These are phyloP conservation scores for Penaeus japonicus DNA, from an alignment of 1,140 invertebrate genomes.

Conservation along the genomic window DNA sequence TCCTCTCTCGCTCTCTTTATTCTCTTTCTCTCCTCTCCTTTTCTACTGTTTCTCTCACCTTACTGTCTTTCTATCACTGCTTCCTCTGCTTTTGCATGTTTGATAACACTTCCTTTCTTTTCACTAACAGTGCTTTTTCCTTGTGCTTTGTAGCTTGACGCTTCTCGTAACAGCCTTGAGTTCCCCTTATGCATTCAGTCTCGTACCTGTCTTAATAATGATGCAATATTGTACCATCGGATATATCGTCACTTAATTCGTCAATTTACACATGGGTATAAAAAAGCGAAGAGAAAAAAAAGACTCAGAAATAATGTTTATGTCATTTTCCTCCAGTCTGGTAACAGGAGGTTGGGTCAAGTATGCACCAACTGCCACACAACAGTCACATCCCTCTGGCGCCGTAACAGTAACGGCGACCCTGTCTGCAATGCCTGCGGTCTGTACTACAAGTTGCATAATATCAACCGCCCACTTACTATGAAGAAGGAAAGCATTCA, in stretches of 20 bases:
- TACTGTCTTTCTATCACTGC: neutral
- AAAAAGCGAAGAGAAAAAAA: neutral
- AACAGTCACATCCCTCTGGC: conserved; percentile 92
- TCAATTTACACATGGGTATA: no score
- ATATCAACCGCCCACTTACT: conserved; percentile 87
- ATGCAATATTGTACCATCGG: no score
- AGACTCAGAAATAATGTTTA: neutral
- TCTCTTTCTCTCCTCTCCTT: neutral
- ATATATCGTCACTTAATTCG: no score
- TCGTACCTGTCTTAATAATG: no score
- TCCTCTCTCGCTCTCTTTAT: neutral
- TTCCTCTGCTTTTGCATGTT: no score
- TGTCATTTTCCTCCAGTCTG: neutral
- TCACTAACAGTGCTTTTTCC: no score
- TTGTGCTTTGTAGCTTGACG: no score
- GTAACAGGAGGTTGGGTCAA: conserved; percentile 77
- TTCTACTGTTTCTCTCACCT: neutral
- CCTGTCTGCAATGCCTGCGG: conserved; percentile 48
- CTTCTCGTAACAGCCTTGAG: no score
- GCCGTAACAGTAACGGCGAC: conserved; percentile 78
- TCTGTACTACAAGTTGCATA: conserved; percentile 62
- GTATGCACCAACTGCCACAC: conserved; percentile 95
- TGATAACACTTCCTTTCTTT: no score
- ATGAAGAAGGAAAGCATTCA: conserved; percentile 98
- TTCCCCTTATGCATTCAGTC: no score